Percentiles rank a stretch among this genome's conserved stretches.
These are phyloP conservation scores for Anarhynchus alexandrinus DNA, from an alignment of 2,113 vertebrate genomes.

Conservation along the genomic window DNA sequence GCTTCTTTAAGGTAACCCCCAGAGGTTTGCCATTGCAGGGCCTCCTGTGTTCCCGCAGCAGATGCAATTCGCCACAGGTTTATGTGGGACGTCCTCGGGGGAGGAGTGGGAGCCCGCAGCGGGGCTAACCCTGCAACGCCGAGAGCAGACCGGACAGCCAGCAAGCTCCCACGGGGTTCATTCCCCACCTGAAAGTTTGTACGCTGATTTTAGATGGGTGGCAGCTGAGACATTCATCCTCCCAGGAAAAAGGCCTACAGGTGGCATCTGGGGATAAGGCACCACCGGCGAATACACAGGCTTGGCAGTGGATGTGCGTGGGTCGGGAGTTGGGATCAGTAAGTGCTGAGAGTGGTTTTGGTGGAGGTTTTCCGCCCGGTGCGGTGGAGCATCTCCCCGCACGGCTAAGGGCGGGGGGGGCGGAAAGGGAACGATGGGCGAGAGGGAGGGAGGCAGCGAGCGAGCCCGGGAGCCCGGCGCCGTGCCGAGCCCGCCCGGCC, in stretches of 20 bases:
- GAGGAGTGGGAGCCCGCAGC: background rate
- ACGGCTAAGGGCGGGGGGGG: background rate
- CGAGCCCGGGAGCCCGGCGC: background rate
- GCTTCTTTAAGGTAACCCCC: background rate
- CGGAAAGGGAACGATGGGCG: background rate
- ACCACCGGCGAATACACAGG: fast-evolving
- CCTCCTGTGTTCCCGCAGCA: background rate
- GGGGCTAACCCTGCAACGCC: fast-evolving
- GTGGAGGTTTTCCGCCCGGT: background rate
- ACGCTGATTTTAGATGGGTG: background rate
- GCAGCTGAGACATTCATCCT: background rate
- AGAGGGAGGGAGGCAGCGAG: background rate
- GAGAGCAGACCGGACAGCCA: background rate
- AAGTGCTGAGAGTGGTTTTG: background rate
- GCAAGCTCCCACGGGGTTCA: background rate
- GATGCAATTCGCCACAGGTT: fast-evolving
- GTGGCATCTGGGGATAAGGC: background rate
- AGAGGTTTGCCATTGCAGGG: background rate
- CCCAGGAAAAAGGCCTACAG: background rate
- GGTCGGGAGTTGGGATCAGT: background rate
- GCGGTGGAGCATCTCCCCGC: background rate
- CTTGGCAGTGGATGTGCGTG: background rate
- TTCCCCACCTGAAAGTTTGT: background rate
- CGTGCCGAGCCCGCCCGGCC: background rate
- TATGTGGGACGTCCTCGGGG: background rate